phyloP scores from a whole-genome alignment of 37 sponge, comb jelly and placozoan species.

The Lycopodina hypogea region DNA sequence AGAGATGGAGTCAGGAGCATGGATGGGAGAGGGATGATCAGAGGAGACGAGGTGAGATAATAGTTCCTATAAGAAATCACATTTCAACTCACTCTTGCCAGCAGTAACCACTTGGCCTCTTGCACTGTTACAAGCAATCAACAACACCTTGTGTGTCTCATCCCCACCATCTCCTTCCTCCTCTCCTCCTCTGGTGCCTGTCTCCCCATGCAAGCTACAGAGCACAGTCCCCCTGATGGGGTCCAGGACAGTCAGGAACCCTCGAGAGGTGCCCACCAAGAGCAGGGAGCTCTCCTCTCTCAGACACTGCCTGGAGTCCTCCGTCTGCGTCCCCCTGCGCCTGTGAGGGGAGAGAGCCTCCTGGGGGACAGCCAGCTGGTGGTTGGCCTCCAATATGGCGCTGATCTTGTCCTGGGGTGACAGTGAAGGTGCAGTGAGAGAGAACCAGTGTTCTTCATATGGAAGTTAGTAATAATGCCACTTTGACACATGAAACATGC shows the following conservation, averaged over 20 bases:
- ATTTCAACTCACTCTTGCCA: constrained; percentile 16
- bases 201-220: constrained; percentile 18
- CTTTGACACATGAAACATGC: too few relatives aligned
- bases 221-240: constrained; percentile 7
- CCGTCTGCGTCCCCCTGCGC: neutral
- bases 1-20: too few relatives aligned
- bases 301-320: constrained; percentile 23
- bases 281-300: constrained; percentile 37
- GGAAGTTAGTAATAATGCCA: too few relatives aligned
- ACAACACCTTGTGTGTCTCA: constrained; percentile 9
- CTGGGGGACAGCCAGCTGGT: constrained; percentile 54
- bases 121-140: constrained; percentile 33
- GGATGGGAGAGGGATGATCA: too few relatives aligned
- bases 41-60: too few relatives aligned
- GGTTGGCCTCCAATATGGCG: constrained; percentile 39
- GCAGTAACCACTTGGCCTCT: constrained; percentile 35
- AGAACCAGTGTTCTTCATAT: too few relatives aligned
- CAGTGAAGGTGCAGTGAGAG: too few relatives aligned
- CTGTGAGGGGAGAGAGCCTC: constrained; percentile 38
- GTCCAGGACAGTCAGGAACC: constrained; percentile 49
- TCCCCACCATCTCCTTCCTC: neutral
- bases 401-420: constrained; percentile 54
- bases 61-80: too few relatives aligned
- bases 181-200: neutral
- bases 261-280: constrained; percentile 54